A percentile compares a stretch with the other conserved stretches of the same genome.
Conservation (phyloP, 2,888 invertebrate genomes). For the Scaptomyza polygonia region DNA sequence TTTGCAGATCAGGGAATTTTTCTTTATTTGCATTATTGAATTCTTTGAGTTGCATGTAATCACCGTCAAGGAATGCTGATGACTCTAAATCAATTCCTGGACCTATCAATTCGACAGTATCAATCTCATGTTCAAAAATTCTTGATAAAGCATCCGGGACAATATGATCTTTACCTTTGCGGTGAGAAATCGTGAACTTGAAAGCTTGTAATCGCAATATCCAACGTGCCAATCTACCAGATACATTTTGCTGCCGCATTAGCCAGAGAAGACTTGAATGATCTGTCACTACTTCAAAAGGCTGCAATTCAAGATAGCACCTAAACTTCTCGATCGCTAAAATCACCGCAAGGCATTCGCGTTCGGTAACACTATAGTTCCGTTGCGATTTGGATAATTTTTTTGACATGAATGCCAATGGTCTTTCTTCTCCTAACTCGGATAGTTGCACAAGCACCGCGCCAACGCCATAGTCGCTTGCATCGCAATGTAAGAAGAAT, state of each 20-base stretch:
- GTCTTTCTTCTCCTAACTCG: neutral
- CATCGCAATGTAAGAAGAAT: neutral
- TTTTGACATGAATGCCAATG: neutral
- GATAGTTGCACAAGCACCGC: slow-evolving; percentile 11
- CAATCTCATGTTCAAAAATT: neutral
- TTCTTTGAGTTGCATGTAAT: neutral
- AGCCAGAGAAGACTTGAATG: slow-evolving; percentile 2
- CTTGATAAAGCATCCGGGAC: neutral
- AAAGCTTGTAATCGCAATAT: neutral
- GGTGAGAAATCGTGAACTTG: neutral
- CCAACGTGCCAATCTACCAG: slow-evolving; percentile 11
- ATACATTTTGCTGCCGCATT: slow-evolving; percentile 8
- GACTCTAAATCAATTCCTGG: neutral
- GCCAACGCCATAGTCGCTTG: slow-evolving; percentile 11
- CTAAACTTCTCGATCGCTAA: slow-evolving; percentile 1
- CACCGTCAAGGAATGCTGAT: neutral
- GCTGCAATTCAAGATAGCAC: slow-evolving; percentile 15
- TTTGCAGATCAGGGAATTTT: neutral
- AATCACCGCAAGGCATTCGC: neutral
- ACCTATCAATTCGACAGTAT: neutral
- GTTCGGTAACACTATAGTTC: neutral
- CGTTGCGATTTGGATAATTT: slow-evolving; percentile 1
- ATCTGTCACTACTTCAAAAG: slow-evolving; percentile 23
- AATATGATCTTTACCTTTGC: neutral
- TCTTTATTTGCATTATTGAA: neutral